These are phyloP conservation scores for Centropristis striata DNA, from an alignment of 2,113 vertebrate species.

Conservation along the genomic window DNA sequence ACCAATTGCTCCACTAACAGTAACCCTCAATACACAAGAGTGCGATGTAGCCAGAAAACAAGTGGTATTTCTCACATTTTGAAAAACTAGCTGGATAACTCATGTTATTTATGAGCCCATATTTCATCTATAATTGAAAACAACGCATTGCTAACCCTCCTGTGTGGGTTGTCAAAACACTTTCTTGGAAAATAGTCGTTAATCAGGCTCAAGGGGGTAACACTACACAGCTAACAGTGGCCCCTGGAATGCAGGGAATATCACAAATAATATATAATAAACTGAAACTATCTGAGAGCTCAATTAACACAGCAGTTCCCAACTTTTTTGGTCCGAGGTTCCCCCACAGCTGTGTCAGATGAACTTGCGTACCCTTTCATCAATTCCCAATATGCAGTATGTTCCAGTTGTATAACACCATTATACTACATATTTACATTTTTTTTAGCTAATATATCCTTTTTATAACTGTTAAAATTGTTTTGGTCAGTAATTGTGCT, in stretches of 20 bases:
- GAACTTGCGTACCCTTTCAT: no score
- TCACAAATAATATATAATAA: conserved; percentile 2
- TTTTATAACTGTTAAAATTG: no score
- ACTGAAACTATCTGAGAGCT: neutral
- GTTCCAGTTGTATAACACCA: no score
- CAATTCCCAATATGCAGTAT: no score
- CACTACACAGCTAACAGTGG: neutral
- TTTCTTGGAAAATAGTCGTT: conserved; percentile 13
- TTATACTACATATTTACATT: no score
- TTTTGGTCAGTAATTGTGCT: no score
- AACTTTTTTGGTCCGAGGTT: no score
- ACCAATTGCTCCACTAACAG: neutral
- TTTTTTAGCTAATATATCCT: no score
- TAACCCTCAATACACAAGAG: neutral
- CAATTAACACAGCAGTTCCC: no score
- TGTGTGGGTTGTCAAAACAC: neutral
- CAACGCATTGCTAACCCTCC: neutral
- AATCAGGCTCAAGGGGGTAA: conserved; percentile 11
- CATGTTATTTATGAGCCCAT: conserved; percentile 20
- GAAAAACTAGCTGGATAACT: neutral
- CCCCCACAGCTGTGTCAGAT: no score
- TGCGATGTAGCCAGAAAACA: neutral
- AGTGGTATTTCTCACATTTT: neutral
- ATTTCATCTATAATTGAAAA: neutral
- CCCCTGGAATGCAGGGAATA: conserved; percentile 10